phyloP scores from a whole-genome alignment of 1,140 invertebrate genomes.

The Caenorhabditis latens region DNA sequence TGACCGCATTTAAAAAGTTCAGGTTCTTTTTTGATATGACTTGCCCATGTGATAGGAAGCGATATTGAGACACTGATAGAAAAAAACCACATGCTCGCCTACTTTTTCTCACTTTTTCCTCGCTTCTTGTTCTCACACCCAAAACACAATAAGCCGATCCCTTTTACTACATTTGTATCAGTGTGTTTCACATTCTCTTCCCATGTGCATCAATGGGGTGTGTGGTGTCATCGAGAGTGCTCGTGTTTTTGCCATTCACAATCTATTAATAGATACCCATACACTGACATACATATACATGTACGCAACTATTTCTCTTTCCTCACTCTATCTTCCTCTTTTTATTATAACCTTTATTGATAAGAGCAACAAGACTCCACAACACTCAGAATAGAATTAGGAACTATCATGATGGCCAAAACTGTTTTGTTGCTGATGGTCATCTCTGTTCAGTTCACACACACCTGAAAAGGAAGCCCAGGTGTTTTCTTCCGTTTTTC shows the following conservation, averaged over 20 bases:
- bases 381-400: not conserved
- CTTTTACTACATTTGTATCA: not conserved
- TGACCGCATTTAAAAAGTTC: not conserved
- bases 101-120: constrained; percentile 24
- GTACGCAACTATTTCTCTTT: not conserved
- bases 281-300: constrained; percentile 8
- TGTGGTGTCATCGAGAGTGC: not conserved
- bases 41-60: constrained; percentile 36
- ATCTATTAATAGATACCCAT: constrained; percentile 51
- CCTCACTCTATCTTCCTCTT: not conserved
- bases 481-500: not conserved
- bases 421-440: not conserved
- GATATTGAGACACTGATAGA: not conserved
- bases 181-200: not conserved
- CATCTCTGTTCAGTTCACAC: not conserved
- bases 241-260: constrained; percentile 47
- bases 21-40: not conserved
- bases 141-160: constrained; percentile 31
- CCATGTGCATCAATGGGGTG: constrained; percentile 25
- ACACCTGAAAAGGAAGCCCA: not conserved
- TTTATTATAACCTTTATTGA: constrained; percentile 47
- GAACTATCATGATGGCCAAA: not conserved
- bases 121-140: not conserved
- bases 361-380: not conserved
- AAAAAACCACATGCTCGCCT: constrained; percentile 30